Conservation (phyloP, 2,113 vertebrate genomes). For the Peromyscus californicus region DNA sequence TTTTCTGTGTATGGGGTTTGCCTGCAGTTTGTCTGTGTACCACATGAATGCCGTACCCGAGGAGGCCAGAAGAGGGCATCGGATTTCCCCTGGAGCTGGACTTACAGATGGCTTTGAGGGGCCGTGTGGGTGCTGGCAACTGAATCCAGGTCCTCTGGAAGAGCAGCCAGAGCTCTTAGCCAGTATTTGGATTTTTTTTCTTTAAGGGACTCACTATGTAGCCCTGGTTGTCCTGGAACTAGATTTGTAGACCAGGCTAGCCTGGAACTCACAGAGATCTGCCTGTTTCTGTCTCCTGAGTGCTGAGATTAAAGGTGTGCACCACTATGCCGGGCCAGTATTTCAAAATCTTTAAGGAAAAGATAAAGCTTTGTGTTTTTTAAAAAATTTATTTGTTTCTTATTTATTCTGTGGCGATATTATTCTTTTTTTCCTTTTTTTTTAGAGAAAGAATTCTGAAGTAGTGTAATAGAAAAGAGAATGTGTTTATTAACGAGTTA, state of each 20-base stretch:
- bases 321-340: neutral
- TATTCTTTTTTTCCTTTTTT: no score
- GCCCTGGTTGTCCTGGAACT: neutral
- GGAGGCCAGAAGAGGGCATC: neutral
- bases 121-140: neutral
- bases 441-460: neutral
- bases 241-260: neutral
- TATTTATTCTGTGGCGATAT: neutral
- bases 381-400: neutral
- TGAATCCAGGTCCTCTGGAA: neutral
- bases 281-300: neutral
- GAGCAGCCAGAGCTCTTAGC: neutral
- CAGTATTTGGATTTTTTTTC: neutral
- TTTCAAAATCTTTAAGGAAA: neutral
- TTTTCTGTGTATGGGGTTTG: neutral
- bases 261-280: neutral
- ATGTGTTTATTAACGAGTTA: neutral
- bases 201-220: neutral
- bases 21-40: neutral
- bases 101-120: neutral
- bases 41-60: neutral
- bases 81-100: neutral
- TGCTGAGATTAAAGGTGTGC: neutral
- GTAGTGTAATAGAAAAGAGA: neutral
- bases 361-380: neutral